These are phyloP conservation scores for Denticeps clupeoides DNA, from an alignment of 2,797 vertebrate genomes.

Conservation along the genomic window DNA sequence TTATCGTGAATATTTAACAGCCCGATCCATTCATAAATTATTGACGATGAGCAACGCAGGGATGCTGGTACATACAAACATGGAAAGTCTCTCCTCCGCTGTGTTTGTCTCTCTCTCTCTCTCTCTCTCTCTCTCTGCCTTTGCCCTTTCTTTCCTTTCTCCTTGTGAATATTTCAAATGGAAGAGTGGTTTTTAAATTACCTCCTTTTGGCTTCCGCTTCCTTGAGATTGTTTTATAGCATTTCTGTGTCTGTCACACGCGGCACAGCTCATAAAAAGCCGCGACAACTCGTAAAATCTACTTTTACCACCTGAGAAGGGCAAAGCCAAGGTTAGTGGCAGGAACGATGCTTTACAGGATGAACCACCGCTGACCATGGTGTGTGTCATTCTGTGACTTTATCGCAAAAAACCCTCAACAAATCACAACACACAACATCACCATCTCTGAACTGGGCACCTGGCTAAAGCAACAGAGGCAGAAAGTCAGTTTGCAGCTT, in stretches of 20 bases:
- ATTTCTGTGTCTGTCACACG: conserved; percentile 54
- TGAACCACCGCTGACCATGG: neutral
- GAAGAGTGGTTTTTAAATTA: conserved; percentile 62
- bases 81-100: conserved; percentile 10
- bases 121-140: conserved; percentile 9
- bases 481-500: too few relatives aligned
- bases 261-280: conserved; percentile 51
- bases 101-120: conserved; percentile 10
- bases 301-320: conserved; percentile 56
- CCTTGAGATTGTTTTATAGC: conserved; percentile 54
- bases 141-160: conserved; percentile 10
- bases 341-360: neutral
- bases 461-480: too few relatives aligned
- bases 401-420: too few relatives aligned
- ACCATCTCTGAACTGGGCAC: too few relatives aligned
- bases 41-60: conserved; percentile 52
- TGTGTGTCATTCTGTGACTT: neutral
- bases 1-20: conserved; percentile 58
- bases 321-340: conserved; percentile 31
- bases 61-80: conserved; percentile 55
- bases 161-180: conserved; percentile 62
- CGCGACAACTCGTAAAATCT: conserved; percentile 61
- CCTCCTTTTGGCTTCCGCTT: conserved; percentile 58
- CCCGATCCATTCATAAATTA: conserved; percentile 49
- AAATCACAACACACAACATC: too few relatives aligned